Evolutionary conservation across 2,797 vertebrate species (phyloP).

Genomic region (Neomorphus geoffroyi): DNA sequence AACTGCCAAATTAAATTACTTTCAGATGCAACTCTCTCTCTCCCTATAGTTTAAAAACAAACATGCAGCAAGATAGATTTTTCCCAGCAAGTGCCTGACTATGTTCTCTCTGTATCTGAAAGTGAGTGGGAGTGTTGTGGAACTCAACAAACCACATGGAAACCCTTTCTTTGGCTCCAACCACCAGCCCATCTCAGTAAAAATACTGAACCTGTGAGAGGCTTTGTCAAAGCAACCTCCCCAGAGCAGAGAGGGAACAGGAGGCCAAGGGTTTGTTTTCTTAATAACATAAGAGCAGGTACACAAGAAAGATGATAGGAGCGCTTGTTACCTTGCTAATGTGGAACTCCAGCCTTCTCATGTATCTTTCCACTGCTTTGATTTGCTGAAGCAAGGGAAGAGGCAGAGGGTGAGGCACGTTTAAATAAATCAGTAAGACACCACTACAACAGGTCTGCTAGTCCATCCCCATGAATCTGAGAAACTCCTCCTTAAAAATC

Average conservation of each 20-base stretch:
- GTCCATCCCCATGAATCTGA: background rate
- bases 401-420: slow-evolving; percentile 20
- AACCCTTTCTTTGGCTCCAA: background rate
- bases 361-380: slow-evolving; percentile 94
- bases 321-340: slow-evolving; percentile 90
- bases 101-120: background rate
- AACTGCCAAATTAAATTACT: slow-evolving; percentile 18
- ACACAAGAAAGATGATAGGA: slow-evolving; percentile 19
- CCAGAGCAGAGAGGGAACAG: background rate
- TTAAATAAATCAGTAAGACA: background rate
- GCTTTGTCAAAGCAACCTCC: background rate
- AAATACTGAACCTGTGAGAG: background rate
- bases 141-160: background rate
- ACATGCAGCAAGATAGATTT: background rate
- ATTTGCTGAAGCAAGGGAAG: slow-evolving; percentile 89
- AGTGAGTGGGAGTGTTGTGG: background rate
- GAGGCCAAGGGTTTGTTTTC: slow-evolving; percentile 8
- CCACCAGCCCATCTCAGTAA: background rate
- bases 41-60: background rate
- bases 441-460: background rate
- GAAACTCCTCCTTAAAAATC: background rate
- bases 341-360: slow-evolving; percentile 97
- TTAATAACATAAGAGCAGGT: slow-evolving; percentile 7
- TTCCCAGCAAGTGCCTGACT: background rate
- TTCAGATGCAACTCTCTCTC: background rate